Base-by-base conservation (phyloP, 1,140 invertebrate species). In the Metopolophium dirhodum region DNA sequence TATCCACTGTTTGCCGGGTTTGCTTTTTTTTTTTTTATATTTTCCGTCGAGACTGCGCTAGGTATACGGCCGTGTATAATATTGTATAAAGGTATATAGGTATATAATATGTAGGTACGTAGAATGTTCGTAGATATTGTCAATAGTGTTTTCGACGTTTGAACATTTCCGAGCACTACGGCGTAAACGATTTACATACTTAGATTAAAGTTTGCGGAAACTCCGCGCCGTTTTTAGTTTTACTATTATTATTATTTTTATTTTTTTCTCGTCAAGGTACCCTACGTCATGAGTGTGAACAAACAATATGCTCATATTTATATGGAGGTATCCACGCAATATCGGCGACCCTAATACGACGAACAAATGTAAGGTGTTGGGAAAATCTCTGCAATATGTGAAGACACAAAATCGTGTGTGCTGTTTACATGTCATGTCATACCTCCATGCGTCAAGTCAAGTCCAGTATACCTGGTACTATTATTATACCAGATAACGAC, bases 141-240 rank as follows among this genome's bases (percentile, higher is more conserved):
- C 85, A 47, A 85, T 85, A 85, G 83, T 45, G 37, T 85, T 45
- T 49, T 87, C 45, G 85, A 49, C 37, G n/a, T 87, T 87, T 87
- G 86, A 87, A 87, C 51, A n/a, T 51, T 87, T 1, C n/a, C 47
- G 30, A 49, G 30, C 30, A 49, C 30, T 49, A 87, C 47, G 30
- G 30, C 86, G 47, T 87, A n/a, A 87, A 87, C 86, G 30, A 47
- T 87, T 87, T 49, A n/a, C 45, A 87, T 87, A 47, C 41, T 49
- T 49, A 87, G 47, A 87, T 49, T n/a, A 49, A 47, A 49, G n/a
- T 87, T 87, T 8, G 18, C 2, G 18, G 14, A n/a, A 87, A 87
- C 30, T 47, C 41, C 9, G 4, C 37, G 37, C 22, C 8, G 82
- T 85, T 85, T 41, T 26, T 86, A 45, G 23, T 23, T 9, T 47